These are phyloP conservation scores for Pelecanoides urinatrix DNA, from an alignment of 2,113 vertebrate genomes.

Conservation along the genomic window DNA sequence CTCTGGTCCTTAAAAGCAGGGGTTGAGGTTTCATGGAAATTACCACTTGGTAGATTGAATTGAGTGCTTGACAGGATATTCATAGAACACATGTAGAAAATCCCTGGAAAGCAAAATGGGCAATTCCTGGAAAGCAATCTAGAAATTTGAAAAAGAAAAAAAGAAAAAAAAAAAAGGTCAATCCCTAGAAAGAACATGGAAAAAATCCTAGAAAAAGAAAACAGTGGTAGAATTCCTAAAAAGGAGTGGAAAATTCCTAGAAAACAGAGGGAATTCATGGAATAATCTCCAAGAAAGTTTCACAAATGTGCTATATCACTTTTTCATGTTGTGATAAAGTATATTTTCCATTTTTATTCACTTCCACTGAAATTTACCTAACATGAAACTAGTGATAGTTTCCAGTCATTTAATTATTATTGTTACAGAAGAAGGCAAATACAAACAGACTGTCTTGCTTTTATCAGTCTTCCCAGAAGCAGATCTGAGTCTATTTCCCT, in stretches of 20 bases:
- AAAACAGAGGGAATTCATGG: neutral
- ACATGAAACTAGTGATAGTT: neutral
- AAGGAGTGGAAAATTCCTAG: neutral
- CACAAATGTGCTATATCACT: neutral
- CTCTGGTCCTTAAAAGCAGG: neutral
- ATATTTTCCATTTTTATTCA: neutral
- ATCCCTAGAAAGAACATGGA: neutral
- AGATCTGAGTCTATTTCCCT: neutral
- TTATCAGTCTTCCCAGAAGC: neutral
- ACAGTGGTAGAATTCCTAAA: neutral
- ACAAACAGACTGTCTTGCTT: neutral
- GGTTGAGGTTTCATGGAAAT: neutral
- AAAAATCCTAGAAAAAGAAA: neutral
- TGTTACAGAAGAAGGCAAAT: neutral
- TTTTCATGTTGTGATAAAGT: neutral
- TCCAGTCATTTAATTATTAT: neutral
- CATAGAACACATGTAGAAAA: neutral
- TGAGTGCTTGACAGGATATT: neutral
- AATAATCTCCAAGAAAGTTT: neutral
- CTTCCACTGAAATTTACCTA: neutral
- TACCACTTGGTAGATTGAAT: neutral
- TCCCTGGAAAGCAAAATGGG: neutral
- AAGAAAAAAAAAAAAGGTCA: neutral
- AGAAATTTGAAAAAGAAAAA: neutral
- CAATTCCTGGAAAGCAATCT: neutral